These are phyloP conservation scores for Vanessa tameamea DNA, from an alignment of 1,140 invertebrate species.

Conservation along the genomic window DNA sequence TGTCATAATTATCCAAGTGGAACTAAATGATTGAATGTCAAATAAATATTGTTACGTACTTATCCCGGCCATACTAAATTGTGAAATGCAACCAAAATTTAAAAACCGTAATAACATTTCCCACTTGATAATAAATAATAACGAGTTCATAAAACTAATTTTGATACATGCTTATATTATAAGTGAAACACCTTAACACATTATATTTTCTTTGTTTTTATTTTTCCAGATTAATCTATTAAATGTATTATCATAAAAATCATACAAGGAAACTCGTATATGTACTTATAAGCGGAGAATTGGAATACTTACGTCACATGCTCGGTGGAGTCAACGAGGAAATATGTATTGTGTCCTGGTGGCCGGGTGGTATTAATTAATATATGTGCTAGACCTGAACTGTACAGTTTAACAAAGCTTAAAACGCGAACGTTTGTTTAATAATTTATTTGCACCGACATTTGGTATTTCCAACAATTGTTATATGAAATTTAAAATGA, in stretches of 20 bases:
- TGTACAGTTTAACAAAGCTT: background rate
- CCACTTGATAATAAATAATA: background rate
- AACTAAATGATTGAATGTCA: slow-evolving; percentile 23
- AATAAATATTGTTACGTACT: slow-evolving; percentile 8
- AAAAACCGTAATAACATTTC: background rate
- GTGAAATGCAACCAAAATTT: background rate
- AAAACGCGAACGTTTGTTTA: too few relatives aligned
- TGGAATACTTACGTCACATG: slow-evolving; percentile 4
- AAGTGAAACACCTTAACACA: too few relatives aligned
- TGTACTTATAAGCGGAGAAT: slow-evolving; percentile 8
- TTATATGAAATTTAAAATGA: too few relatives aligned
- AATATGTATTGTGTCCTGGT: background rate
- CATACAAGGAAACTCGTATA: slow-evolving; percentile 1
- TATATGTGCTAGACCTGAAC: background rate
- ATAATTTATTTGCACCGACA: too few relatives aligned
- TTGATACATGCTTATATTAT: background rate
- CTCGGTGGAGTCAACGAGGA: background rate
- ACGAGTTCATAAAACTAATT: background rate
- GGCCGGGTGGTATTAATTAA: background rate
- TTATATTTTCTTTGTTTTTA: background rate
- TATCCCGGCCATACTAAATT: background rate
- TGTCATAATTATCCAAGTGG: slow-evolving; percentile 20
- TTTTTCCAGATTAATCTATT: background rate
- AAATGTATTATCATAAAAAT: background rate
- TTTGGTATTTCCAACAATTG: too few relatives aligned